phyloP scores from a whole-genome alignment of 2,797 vertebrate genomes.

The Chloroceryle inda region DNA sequence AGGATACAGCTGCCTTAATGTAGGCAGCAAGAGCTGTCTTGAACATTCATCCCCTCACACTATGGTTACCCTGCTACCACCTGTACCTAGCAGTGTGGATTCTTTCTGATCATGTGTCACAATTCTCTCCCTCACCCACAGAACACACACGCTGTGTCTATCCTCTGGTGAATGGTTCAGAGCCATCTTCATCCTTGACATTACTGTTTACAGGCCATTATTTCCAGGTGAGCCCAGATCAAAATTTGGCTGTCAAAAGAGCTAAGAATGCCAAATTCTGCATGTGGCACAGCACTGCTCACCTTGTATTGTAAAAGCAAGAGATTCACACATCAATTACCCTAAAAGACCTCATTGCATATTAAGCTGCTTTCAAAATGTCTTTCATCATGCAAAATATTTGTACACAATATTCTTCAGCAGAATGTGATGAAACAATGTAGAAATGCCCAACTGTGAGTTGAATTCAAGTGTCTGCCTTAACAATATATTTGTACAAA shows the following conservation, averaged over 20 bases:
- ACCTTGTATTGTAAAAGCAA: not conserved
- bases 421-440: not conserved
- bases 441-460: not conserved
- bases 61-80: not conserved
- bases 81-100: not conserved
- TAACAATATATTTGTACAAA: not conserved
- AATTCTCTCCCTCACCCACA: not conserved
- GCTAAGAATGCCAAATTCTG: not conserved
- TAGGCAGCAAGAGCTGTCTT: not conserved
- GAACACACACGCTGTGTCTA: accelerated
- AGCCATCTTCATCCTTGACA: not conserved
- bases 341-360: not conserved
- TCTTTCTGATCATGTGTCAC: not conserved
- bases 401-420: not conserved
- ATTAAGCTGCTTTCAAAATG: not conserved
- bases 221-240: not conserved
- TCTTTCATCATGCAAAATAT: not conserved
- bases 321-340: not conserved
- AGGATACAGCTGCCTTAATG: not conserved
- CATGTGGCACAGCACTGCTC: not conserved
- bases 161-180: not conserved
- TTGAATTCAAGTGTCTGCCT: not conserved
- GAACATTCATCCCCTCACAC: not conserved
- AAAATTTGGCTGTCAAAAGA: not conserved
- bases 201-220: not conserved